Conservation (phyloP, 2,113 vertebrate species). For the Lepus americanus region DNA sequence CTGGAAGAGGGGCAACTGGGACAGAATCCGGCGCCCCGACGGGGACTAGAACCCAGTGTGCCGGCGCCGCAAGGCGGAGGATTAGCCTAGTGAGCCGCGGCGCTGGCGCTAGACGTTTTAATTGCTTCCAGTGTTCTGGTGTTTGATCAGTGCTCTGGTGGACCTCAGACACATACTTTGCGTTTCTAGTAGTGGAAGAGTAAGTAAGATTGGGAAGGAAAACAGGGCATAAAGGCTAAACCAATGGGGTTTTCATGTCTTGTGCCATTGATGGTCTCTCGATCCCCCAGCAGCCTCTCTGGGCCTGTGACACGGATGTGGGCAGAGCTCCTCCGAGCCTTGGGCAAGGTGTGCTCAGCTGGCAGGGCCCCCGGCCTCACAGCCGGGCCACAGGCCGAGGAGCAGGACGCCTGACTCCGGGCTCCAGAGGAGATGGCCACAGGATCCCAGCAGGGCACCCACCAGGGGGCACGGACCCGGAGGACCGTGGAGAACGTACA, state of each 20-base stretch:
- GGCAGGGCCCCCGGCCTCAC: too few relatives aligned
- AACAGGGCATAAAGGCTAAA: not conserved
- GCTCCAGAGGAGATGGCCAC: not conserved
- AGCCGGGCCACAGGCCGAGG: not conserved
- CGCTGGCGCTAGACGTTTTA: not conserved
- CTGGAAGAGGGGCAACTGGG: too few relatives aligned
- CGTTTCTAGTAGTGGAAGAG: slow-evolving; percentile 36
- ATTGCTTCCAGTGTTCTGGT: not conserved
- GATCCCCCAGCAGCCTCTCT: too few relatives aligned
- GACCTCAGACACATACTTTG: not conserved
- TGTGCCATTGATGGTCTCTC: not conserved
- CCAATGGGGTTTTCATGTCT: not conserved
- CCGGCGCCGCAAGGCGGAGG: too few relatives aligned
- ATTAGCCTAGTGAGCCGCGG: too few relatives aligned
- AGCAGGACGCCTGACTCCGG: not conserved
- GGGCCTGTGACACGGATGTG: too few relatives aligned
- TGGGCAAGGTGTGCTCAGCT: not conserved
- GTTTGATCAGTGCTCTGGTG: not conserved
- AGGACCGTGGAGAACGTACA: rapidly evolving
- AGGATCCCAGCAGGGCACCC: too few relatives aligned
- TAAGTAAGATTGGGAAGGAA: slow-evolving; percentile 20
- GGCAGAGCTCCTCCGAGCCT: not conserved
- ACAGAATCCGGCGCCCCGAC: too few relatives aligned
- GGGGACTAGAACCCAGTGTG: too few relatives aligned
- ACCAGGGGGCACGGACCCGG: rapidly evolving